These are phyloP conservation scores for Rhizoglyphus robini DNA, from an alignment of 1,140 invertebrate species.

Conservation along the genomic window DNA sequence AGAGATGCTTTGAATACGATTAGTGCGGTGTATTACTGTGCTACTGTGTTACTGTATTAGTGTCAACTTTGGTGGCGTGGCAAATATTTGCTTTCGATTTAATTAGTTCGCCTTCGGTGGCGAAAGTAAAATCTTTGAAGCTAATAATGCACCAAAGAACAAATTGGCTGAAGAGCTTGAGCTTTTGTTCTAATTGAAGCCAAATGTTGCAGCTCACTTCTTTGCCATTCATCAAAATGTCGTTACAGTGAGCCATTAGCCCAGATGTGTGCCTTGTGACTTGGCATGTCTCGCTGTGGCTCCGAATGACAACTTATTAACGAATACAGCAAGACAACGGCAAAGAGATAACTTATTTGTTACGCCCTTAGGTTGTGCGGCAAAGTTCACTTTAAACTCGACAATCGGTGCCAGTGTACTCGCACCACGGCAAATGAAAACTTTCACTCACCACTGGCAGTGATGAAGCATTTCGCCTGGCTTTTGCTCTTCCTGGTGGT, in stretches of 20 bases:
- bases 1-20: neutral
- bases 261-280: too few relatives aligned
- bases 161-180: neutral
- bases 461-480: too few relatives aligned
- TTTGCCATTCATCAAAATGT: conserved; percentile 6
- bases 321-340: neutral
- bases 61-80: neutral
- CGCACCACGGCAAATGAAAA: neutral
- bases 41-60: neutral
- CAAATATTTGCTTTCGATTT: conserved; percentile 13
- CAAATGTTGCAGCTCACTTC: conserved; percentile 9
- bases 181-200: conserved; percentile 1
- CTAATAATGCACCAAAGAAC: neutral
- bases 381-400: conserved; percentile 5
- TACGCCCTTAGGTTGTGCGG: conserved; percentile 1
- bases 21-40: neutral
- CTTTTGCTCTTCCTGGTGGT: too few relatives aligned
- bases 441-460: neutral
- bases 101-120: neutral
- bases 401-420: neutral
- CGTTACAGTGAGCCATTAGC: neutral
- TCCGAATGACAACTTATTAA: conserved; percentile 6
- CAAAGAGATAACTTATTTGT: neutral
- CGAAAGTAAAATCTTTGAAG: neutral
- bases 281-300: neutral